These are phyloP conservation scores for Ophion obscuratus DNA, from an alignment of 2,888 invertebrate species.

Conservation along the genomic window DNA sequence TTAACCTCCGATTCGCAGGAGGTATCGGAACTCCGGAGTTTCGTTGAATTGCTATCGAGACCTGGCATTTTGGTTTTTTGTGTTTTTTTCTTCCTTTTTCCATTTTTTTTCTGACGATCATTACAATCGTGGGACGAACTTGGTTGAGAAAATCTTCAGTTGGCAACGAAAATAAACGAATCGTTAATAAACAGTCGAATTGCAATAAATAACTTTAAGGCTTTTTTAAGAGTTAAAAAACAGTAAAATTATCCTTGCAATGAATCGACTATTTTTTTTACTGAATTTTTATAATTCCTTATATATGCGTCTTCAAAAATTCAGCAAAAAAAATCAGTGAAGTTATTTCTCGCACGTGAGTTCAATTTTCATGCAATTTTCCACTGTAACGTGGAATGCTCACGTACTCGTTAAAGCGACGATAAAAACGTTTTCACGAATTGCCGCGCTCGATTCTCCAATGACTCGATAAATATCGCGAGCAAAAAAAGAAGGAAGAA, in stretches of 20 bases:
- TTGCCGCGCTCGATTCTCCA: neutral
- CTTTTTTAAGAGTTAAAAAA: too few relatives aligned
- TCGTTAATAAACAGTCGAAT: neutral
- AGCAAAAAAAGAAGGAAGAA: neutral
- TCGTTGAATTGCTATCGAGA: conserved; percentile 35
- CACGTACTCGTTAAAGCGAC: neutral
- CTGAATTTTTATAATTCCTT: too few relatives aligned
- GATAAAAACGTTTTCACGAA: neutral
- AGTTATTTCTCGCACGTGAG: too few relatives aligned
- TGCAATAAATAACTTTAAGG: too few relatives aligned
- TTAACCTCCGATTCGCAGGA: neutral
- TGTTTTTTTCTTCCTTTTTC: neutral
- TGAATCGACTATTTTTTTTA: too few relatives aligned
- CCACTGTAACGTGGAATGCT: neutral
- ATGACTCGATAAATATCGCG: neutral
- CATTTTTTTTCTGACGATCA: neutral
- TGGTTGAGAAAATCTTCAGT: neutral
- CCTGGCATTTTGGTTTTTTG: neutral
- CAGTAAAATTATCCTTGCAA: too few relatives aligned
- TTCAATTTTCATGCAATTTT: neutral
- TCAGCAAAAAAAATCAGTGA: too few relatives aligned
- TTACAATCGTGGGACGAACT: neutral
- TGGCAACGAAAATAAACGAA: too few relatives aligned
- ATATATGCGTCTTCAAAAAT: too few relatives aligned
- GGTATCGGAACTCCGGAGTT: neutral